These are phyloP conservation scores for Drosophila lini DNA, from an alignment of 1,140 invertebrate species.

Conservation along the genomic window DNA sequence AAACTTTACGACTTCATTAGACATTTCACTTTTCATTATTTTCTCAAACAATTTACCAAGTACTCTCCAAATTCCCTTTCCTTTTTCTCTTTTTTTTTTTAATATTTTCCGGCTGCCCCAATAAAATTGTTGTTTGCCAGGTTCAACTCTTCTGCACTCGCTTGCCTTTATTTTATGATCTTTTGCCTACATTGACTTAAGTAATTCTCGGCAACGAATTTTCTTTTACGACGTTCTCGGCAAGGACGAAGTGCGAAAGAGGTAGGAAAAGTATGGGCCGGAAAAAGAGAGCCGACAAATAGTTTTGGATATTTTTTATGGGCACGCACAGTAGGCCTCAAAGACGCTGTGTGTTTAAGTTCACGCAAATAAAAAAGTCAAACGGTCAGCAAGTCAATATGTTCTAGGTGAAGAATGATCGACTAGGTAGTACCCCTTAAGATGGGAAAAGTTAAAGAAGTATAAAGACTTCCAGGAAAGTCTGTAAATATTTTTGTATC, in stretches of 20 bases:
- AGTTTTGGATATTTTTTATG: conserved; percentile 69
- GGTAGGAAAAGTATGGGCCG: background rate
- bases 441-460: no score
- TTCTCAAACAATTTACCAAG: conserved; percentile 64
- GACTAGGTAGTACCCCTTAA: conserved; percentile 5
- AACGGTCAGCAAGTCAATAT: conserved; percentile 50
- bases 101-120: conserved; percentile 76
- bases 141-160: conserved; percentile 53
- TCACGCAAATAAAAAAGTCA: conserved; percentile 66
- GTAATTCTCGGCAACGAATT: conserved; percentile 72
- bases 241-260: conserved; percentile 55
- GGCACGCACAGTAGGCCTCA: conserved; percentile 56
- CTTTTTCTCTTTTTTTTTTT: conserved; percentile 47
- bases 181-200: conserved; percentile 76
- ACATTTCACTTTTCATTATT: conserved; percentile 75
- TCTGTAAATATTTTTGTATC: background rate
- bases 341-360: conserved; percentile 16
- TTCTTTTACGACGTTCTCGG: conserved; percentile 56
- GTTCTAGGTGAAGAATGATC: background rate
- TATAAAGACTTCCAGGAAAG: no score
- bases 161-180: conserved; percentile 62
- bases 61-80: conserved; percentile 57
- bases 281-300: conserved; percentile 50
- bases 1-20: conserved; percentile 75
- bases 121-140: conserved; percentile 60